Base-by-base conservation (phyloP, 1,140 invertebrate genomes). In the Pseudomyrmex gracilis region DNA sequence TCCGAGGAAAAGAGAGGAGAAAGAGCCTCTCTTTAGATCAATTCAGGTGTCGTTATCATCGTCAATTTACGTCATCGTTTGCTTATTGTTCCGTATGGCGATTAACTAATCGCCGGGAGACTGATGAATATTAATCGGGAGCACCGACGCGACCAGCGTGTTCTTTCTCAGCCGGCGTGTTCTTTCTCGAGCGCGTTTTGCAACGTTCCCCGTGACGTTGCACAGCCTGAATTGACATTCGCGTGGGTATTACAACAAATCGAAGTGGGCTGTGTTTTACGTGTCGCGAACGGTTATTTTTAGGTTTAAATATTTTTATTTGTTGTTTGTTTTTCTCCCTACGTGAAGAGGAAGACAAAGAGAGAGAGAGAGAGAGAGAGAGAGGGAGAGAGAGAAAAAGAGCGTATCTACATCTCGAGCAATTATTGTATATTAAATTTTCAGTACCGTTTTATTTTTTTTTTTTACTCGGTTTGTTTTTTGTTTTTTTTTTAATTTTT, bases 31-130 rank as follows among this genome's bases (percentile, higher is more conserved):
- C 34, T 80, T 60, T 70, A 63, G 64, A 63, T 80, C 66, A 61
- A 82, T 80, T 82, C 57, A 82, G 58, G 58, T 84, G 66, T 70
- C 66, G 34, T 71, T 78, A 45, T 68, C 24, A 58, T 57, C 70
- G 67, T 82, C 60, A 73, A 74, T 82, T 82, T 74, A 73, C 78
- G 70, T 82, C 70, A 82, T 55, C 60, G 67, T 55, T 55, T 74
- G 78, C 58, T 63, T 73, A 73, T 82, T 60, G 61, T 73, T 82
- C 57, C 70, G 70, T 70, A 63, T 53, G 67, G 45, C 78, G 64
- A 74, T 82, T 80, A 80, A 80, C 43, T 80, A 80, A 80, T 80
- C 76, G 76, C 66, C 34, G 34, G 64, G 47, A 47, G 64, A 66
- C 13, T 71, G 66, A 70, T 80, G 66, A 80, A 71, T 80, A 80